Conservation (phyloP, 1,140 invertebrate genomes). For the Micrasema minimum region DNA sequence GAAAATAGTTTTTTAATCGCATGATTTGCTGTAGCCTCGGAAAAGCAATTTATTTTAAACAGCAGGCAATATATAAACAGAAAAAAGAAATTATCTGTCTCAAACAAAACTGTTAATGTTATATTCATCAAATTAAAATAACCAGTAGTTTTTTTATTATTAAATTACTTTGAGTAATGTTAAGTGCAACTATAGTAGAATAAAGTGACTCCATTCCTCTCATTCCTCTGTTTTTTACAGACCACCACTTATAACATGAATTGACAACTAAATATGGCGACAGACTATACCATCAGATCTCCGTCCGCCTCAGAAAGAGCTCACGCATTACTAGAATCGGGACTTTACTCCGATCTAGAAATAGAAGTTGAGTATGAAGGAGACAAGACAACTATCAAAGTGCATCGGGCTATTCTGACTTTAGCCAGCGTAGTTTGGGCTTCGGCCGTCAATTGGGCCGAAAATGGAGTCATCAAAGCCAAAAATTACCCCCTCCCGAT, state of each 20-base stretch:
- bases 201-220: neutral
- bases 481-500: constrained; percentile 18
- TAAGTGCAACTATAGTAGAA: neutral
- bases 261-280: neutral
- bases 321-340: neutral
- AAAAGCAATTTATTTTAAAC: no score
- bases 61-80: no score
- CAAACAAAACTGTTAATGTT: no score
- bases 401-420: constrained; percentile 40
- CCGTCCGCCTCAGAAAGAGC: neutral
- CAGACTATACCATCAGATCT: neutral
- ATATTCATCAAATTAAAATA: no score
- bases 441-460: constrained; percentile 28
- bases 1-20: no score
- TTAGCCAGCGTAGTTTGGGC: constrained; percentile 39
- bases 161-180: neutral
- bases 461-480: constrained; percentile 14
- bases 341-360: constrained; percentile 38
- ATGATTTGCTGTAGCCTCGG: no score
- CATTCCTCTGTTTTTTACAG: neutral
- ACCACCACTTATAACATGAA: no score
- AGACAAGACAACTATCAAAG: constrained; percentile 13
- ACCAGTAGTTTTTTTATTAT: no score
- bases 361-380: constrained; percentile 8
- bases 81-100: no score